phyloP scores from a whole-genome alignment of 2,797 vertebrate species.

The Gouania willdenowi region DNA sequence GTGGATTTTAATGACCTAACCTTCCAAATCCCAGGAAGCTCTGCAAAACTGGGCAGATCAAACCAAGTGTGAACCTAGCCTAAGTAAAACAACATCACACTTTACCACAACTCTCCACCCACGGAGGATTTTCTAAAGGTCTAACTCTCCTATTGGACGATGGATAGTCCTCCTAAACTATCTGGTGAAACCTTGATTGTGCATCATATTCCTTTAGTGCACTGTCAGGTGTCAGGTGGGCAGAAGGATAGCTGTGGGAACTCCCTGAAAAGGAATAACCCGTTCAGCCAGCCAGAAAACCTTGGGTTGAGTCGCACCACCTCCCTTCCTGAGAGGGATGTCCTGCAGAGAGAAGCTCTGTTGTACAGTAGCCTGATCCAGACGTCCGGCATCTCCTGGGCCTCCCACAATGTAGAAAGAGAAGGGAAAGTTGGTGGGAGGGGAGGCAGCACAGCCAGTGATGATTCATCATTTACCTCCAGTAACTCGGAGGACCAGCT shows the following conservation, averaged over 20 bases:
- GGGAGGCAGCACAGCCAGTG: conserved; percentile 66
- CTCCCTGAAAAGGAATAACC: conserved; percentile 77
- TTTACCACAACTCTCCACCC: background rate
- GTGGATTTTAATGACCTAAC: conserved; percentile 52
- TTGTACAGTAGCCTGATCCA: conserved; percentile 87
- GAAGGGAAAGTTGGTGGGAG: conserved; percentile 43
- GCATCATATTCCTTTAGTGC: conserved; percentile 96
- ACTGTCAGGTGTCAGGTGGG: conserved; percentile 88
- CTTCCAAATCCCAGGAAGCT: conserved; percentile 51
- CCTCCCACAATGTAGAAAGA: conserved; percentile 36
- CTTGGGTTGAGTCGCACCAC: conserved; percentile 81
- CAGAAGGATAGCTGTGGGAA: conserved; percentile 72
- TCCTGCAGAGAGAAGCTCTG: conserved; percentile 85
- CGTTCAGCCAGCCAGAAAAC: conserved; percentile 83
- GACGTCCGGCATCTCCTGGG: conserved; percentile 52
- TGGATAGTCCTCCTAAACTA: conserved; percentile 92
- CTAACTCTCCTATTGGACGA: conserved; percentile 47
- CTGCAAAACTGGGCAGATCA: conserved; percentile 31
- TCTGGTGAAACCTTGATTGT: conserved; percentile 94
- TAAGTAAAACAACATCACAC: background rate
- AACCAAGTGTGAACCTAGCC: conserved; percentile 38
- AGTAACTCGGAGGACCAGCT: conserved; percentile 74
- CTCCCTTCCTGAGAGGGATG: conserved; percentile 84
- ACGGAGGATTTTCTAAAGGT: too few species aligned
- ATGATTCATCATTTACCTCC: conserved; percentile 72